These are phyloP conservation scores for Chaetogeoica ovagalla DNA, from an alignment of 2,888 invertebrate species.

Conservation along the genomic window DNA sequence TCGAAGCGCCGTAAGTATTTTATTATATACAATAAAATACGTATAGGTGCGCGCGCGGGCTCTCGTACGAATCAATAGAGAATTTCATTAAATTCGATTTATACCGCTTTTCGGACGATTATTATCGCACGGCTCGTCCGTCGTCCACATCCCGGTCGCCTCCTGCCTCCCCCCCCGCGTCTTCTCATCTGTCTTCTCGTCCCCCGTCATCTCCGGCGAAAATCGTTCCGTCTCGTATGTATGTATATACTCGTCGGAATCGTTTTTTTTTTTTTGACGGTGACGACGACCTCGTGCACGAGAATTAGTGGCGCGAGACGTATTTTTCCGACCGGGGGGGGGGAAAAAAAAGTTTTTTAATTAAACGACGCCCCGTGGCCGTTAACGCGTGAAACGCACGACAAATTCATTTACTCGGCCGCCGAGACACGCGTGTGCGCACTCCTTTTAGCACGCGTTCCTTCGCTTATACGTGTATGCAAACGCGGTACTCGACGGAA, in stretches of 20 bases:
- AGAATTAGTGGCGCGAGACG: neutral
- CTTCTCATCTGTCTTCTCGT: too few species aligned
- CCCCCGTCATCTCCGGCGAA: too few species aligned
- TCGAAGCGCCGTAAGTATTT: neutral
- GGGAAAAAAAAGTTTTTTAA: constrained; percentile 49
- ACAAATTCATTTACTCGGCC: constrained; percentile 14
- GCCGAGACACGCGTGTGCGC: too few species aligned
- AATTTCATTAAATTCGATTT: constrained; percentile 23
- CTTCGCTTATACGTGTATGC: neutral
- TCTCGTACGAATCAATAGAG: too few species aligned
- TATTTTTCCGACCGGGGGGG: constrained; percentile 25
- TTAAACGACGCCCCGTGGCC: constrained; percentile 41
- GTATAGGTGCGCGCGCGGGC: too few species aligned
- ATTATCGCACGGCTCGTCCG: too few species aligned
- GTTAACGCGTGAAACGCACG: neutral
- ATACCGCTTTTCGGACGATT: neutral
- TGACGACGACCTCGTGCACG: neutral
- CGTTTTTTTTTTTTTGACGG: constrained; percentile 5
- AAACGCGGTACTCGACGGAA: too few species aligned
- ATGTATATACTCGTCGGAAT: neutral
- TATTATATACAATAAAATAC: too few species aligned
- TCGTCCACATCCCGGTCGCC: too few species aligned
- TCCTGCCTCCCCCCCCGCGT: too few species aligned
- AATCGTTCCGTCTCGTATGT: too few species aligned
- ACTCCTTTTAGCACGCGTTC: too few species aligned